Evolutionary conservation across 1,140 invertebrate genomes (phyloP).

Genomic region (Ephestia elutella): DNA sequence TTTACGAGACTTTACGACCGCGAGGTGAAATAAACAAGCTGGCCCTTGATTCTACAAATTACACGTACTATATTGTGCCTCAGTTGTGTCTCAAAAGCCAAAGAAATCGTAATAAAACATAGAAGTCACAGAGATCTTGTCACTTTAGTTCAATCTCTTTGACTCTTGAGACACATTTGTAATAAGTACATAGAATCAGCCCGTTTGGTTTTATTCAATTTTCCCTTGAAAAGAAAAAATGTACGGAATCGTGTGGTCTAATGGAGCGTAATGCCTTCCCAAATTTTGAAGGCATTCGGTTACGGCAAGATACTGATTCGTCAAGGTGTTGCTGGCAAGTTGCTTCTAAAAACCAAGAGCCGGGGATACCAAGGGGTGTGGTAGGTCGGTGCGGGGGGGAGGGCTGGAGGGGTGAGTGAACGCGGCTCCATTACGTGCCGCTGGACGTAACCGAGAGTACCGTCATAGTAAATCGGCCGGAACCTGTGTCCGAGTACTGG

Average conservation of each 20-base stretch:
- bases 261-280: slow-evolving; percentile 30
- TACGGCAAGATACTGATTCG: slow-evolving; percentile 44
- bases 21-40: not conserved
- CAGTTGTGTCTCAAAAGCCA: too few species aligned
- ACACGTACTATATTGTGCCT: too few species aligned
- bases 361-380: slow-evolving; percentile 11
- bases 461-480: slow-evolving; percentile 52
- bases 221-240: not conserved
- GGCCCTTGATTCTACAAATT: too few species aligned
- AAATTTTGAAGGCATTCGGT: slow-evolving; percentile 26
- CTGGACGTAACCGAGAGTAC: slow-evolving; percentile 49
- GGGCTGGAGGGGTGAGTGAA: slow-evolving; percentile 29
- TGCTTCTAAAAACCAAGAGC: slow-evolving; percentile 10
- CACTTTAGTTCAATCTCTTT: too few species aligned
- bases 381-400: not conserved
- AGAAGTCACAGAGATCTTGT: too few species aligned
- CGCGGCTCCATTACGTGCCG: slow-evolving; percentile 44
- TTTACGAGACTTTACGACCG: not conserved
- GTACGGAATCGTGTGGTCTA: not conserved
- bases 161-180: too few species aligned
- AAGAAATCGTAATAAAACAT: too few species aligned
- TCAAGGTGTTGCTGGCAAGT: slow-evolving; percentile 14
- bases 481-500: slow-evolving; percentile 34
- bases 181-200: too few species aligned
- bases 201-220: not conserved